Evolutionary conservation across 1,140 invertebrate genomes (phyloP), one percentile per base, ranked within the genome.

Genomic region (Heliothis virescens): DNA sequence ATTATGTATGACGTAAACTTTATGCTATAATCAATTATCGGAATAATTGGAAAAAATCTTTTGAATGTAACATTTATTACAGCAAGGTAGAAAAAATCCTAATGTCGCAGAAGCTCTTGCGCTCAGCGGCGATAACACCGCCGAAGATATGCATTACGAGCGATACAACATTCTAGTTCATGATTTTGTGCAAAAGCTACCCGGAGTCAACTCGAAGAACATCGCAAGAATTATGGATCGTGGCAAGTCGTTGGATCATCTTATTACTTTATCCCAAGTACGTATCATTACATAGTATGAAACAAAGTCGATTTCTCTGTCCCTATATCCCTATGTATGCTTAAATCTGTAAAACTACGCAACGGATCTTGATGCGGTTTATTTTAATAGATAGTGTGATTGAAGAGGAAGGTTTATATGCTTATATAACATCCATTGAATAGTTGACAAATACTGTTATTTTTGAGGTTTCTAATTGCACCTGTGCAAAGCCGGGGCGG

Each of bases 121-220:
- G 18, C 89, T 97, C 34, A 97, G 97, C 77, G 92, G 95, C 18
- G 96, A 97, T 77, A 96, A 96, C 77, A 90, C 95, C 29, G 94
- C 95, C 10, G 96, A 96, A 75, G 87, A 95, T 26, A 95, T 96
- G 86, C 92, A 95, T 74, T 89, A 95, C 75, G 97, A 97, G 79
- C 96, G 97, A 91, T 98, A 97, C 88, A 98, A 98, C 92, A 94
- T 96, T 26, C 94, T 95, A 65, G 96, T 98, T 67, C 96, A 97
- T 94, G 98, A 99, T 95, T 98, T 99, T 90, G 93, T 99, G 21
- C 95, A 97, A 12, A 98, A 98, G 93, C 95, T 99, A 85, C 99
- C 99, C 0, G 99, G 99, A 5, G 96, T 99, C 4, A 97, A 97
- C 85, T 97, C 97, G 0, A 98, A 98, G 94, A 99, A 99, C 93